Base-by-base conservation (phyloP, 2,797 vertebrate genomes). In the Mycteria americana region DNA sequence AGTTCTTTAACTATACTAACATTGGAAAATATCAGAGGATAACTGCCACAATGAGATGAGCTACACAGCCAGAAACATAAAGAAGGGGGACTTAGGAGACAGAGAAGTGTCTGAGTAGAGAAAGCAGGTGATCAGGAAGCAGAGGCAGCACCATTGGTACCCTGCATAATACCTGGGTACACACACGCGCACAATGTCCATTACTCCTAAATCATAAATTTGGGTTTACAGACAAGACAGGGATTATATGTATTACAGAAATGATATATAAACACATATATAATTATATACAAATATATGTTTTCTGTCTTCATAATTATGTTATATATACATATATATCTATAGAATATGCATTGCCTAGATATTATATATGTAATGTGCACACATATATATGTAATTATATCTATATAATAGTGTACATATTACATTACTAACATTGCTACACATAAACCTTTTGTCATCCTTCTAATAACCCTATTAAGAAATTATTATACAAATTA, bases 181-280 rank as follows among this genome's bases (percentile, higher is more conserved):
- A 35, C 13, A 23, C 2, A 21, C 6, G 7, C 2, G 2, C 11
- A 51, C 11, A 17, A n/a, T 24, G 9, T 43, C 12, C 11, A 18
- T 65, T 77, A 24, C 13, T 54, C 4, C 43, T 54, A 18, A 75
- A 33, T 15, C 1, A 3, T 17, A 41, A 37, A 0, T 19, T 67
- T 37, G 30, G 2, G 2, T 45, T 78, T 75, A 24, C 23, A 50
- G 19, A 45, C 8, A 75, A 9, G 13, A 15, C 1, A 59, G 6
- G 6, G 5, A 4, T 33, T 63, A 13, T 33, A 53, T 30, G 2
- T 30, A 45, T 35, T 43, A 65, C 7, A 22, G 16, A 31, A 75
- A 62, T 24, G 4, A 18, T 28, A 33, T 30, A 9, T 25, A 25
- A 7, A 18, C 30, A 18, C 28, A 6, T 69, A 2, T 23, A 35